Conservation (phyloP, 2,888 invertebrate species). For the Polia nebulosa region DNA sequence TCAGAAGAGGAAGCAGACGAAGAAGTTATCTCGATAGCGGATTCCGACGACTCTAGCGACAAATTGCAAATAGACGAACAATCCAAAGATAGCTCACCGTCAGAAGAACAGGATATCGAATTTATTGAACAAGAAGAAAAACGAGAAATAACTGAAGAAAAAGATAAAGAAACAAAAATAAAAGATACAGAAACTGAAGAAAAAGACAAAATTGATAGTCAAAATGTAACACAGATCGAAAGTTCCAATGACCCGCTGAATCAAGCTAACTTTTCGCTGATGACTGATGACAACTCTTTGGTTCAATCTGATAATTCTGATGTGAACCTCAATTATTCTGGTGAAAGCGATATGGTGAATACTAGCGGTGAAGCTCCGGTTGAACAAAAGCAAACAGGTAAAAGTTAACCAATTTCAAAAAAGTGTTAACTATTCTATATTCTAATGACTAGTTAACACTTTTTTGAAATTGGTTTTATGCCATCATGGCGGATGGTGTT, state of each 20-base stretch:
- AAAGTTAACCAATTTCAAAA: not conserved
- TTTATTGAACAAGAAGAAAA: conserved; percentile 37
- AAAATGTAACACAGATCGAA: conserved; percentile 42
- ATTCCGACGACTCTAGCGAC: conserved; percentile 70
- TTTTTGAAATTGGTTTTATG: too few species aligned
- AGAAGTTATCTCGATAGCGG: conserved; percentile 79
- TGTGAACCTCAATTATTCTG: conserved; percentile 79
- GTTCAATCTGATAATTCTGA: conserved; percentile 76
- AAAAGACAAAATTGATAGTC: conserved; percentile 29
- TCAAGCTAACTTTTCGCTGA: conserved; percentile 79
- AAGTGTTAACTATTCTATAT: not conserved
- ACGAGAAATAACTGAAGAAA: not conserved
- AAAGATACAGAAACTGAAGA: conserved; percentile 7
- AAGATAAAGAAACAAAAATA: conserved; percentile 3
- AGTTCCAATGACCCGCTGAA: conserved; percentile 73
- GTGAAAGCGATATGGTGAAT: conserved; percentile 68
- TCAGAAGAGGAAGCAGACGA: conserved; percentile 65
- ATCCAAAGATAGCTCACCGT: conserved; percentile 27
- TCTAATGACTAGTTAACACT: too few species aligned
- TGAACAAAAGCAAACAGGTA: conserved; percentile 55
- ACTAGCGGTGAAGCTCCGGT: conserved; percentile 50
- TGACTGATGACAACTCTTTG: conserved; percentile 85
- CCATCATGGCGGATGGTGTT: too few species aligned
- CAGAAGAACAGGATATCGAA: conserved; percentile 45
- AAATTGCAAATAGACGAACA: conserved; percentile 71